Conservation (phyloP, 1,140 invertebrate genomes). For the Hyphantria cunea region DNA sequence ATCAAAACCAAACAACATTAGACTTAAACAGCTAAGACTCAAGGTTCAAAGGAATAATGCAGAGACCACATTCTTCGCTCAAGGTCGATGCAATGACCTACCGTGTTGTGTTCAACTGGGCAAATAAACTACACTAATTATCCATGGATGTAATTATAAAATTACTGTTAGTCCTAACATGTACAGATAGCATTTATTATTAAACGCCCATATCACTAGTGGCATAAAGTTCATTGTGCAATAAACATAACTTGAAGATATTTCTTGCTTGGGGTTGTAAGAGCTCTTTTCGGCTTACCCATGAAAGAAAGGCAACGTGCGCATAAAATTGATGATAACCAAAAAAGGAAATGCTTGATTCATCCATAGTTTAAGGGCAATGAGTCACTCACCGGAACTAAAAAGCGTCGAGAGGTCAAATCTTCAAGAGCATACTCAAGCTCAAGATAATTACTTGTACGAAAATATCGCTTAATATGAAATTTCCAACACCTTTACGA, state of each 20-base stretch:
- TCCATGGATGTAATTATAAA: constrained; percentile 32
- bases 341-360: not conserved
- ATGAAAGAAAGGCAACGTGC: too few relatives aligned
- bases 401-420: constrained; percentile 25
- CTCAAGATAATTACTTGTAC: constrained; percentile 28
- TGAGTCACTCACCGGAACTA: constrained; percentile 47
- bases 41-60: constrained; percentile 39
- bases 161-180: constrained; percentile 1
- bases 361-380: constrained; percentile 21
- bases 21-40: constrained; percentile 32
- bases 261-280: too few relatives aligned
- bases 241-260: too few relatives aligned
- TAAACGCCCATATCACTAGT: too few relatives aligned
- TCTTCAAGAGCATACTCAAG: constrained; percentile 32
- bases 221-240: too few relatives aligned
- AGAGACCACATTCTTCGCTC: constrained; percentile 52
- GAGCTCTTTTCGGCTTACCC: too few relatives aligned
- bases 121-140: constrained; percentile 42
- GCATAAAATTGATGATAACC: too few relatives aligned
- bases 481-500: constrained; percentile 20
- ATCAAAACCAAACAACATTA: constrained; percentile 15
- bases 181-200: too few relatives aligned
- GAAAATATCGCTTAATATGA: constrained; percentile 18
- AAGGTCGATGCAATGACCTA: constrained; percentile 57
- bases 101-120: constrained; percentile 31